Percentiles rank a stretch among this genome's conserved stretches.
phyloP scores from a whole-genome alignment of 2,888 invertebrate genomes.

The Punctoribates punctum region DNA sequence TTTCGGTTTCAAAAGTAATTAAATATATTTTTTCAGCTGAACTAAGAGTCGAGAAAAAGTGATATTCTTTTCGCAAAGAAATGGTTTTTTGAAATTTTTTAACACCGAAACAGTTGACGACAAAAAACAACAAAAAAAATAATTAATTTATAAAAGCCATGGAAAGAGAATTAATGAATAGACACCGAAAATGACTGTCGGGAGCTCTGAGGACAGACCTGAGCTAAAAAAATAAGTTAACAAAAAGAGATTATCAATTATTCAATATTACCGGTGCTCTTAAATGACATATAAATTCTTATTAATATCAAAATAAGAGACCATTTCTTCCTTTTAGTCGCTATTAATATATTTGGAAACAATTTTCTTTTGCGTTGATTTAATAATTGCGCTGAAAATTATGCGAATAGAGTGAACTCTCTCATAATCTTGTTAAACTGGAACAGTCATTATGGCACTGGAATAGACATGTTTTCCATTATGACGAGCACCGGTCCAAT shows the following conservation, averaged over 20 bases:
- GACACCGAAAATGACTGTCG: not conserved
- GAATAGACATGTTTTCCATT: not conserved
- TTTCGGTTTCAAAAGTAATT: slow-evolving; percentile 17
- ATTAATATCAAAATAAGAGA: too few species aligned
- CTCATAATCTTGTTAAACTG: not conserved
- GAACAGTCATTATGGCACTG: too few species aligned
- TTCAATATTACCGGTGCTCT: too few species aligned
- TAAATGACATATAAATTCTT: too few species aligned
- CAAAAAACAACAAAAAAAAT: not conserved
- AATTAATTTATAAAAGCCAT: too few species aligned
- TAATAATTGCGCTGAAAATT: not conserved
- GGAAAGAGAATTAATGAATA: too few species aligned
- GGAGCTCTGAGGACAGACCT: not conserved
- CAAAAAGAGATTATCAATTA: not conserved
- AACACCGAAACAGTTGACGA: slow-evolving; percentile 2
- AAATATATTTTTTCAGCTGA: not conserved
- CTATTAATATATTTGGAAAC: too few species aligned
- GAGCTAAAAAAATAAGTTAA: not conserved
- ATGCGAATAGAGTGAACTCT: slow-evolving; percentile 9
- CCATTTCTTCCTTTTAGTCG: too few species aligned
- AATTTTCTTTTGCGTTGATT: not conserved
- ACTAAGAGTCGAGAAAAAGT: not conserved
- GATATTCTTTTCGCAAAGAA: not conserved
- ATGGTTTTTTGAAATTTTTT: not conserved
- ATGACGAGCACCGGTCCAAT: not conserved